Evolutionary conservation across 2,113 vertebrate species (phyloP).

Genomic region (Leucopternis melanops): DNA sequence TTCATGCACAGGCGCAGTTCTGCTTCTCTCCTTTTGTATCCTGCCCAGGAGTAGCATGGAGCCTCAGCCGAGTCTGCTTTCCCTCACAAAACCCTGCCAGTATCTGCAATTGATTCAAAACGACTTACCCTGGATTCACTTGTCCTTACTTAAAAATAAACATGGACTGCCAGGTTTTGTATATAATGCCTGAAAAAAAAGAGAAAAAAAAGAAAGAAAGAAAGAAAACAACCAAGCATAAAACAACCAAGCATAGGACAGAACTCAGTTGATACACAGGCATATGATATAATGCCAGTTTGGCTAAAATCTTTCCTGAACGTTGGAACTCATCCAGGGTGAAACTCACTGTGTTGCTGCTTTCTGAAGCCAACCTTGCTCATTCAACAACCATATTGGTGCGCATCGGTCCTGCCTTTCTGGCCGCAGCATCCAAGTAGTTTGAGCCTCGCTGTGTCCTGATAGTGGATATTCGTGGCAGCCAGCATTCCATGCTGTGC

Average conservation of each 20-base stretch:
- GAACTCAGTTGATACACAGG: not conserved
- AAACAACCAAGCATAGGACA: not conserved
- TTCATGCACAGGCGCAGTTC: conserved; percentile 37
- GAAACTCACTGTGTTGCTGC: not conserved
- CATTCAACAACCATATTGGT: accelerated
- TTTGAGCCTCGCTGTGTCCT: not conserved
- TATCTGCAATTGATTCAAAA: not conserved
- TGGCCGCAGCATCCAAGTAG: not conserved
- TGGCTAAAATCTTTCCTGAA: not conserved
- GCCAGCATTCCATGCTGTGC: accelerated
- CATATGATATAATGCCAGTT: not conserved
- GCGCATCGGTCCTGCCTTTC: not conserved
- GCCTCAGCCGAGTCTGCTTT: not conserved
- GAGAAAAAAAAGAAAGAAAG: not conserved
- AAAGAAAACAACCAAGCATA: too few relatives aligned
- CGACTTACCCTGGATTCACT: accelerated
- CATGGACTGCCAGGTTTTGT: not conserved
- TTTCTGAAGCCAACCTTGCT: not conserved
- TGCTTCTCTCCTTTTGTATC: not conserved
- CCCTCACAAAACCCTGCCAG: not conserved
- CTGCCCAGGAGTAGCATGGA: not conserved
- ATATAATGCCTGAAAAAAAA: not conserved
- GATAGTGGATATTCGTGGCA: not conserved
- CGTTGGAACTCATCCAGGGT: not conserved
- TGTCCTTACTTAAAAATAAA: not conserved